These are phyloP conservation scores for Solenopsis fugax DNA, from an alignment of 1,140 invertebrate genomes.

Conservation along the genomic window DNA sequence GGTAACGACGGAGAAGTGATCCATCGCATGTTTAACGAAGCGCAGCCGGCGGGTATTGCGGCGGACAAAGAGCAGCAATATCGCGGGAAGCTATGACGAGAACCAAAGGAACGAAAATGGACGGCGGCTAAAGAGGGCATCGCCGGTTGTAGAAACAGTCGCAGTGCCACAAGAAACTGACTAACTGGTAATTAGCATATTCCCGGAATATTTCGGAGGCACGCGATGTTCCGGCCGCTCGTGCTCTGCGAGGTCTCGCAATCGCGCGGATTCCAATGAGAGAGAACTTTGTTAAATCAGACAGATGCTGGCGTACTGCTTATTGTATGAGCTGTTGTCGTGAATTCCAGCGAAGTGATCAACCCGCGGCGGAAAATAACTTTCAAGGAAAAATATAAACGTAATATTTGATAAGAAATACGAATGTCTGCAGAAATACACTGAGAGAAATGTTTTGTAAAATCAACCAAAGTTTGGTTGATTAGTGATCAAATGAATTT, in stretches of 20 bases:
- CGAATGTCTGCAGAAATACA: not conserved
- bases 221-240: constrained; percentile 77
- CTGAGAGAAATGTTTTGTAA: too few species aligned
- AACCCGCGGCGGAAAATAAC: not conserved
- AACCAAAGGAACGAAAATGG: constrained; percentile 49
- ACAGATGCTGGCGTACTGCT: constrained; percentile 42
- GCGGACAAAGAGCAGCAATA: constrained; percentile 59
- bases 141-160: constrained; percentile 72
- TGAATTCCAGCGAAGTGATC: constrained; percentile 12
- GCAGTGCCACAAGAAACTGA: constrained; percentile 77
- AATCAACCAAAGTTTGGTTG: too few species aligned
- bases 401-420: not conserved
- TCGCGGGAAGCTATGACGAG: constrained; percentile 65
- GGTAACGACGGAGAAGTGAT: constrained; percentile 56
- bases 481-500: too few species aligned
- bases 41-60: constrained; percentile 39
- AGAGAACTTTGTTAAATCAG: constrained; percentile 38
- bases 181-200: constrained; percentile 80
- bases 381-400: not conserved
- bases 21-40: constrained; percentile 67
- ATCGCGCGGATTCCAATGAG: constrained; percentile 70
- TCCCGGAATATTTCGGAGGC: constrained; percentile 78
- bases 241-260: constrained; percentile 57
- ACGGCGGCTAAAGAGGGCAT: constrained; percentile 45
- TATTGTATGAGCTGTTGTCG: not conserved